These are phyloP conservation scores for Forpus xanthops DNA, from an alignment of 2,797 vertebrate genomes.

Conservation along the genomic window DNA sequence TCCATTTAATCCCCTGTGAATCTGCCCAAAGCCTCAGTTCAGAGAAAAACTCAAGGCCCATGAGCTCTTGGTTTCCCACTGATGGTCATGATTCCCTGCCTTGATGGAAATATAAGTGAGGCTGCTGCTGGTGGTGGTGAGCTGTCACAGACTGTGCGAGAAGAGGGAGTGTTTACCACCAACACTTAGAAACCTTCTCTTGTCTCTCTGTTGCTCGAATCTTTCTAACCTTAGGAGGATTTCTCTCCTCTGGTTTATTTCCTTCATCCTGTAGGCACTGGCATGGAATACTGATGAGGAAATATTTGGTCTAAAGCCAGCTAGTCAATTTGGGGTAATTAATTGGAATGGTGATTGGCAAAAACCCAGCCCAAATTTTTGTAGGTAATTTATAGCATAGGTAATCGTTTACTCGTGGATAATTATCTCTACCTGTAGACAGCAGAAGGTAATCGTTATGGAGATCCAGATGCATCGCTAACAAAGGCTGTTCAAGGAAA, in stretches of 20 bases:
- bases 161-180: accelerated
- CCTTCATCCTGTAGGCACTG: slow-evolving; percentile 8
- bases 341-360: slow-evolving; percentile 72
- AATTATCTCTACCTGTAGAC: slow-evolving; percentile 69
- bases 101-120: neutral
- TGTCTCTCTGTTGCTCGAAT: neutral
- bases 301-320: slow-evolving; percentile 64
- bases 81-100: accelerated
- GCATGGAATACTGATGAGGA: slow-evolving; percentile 62
- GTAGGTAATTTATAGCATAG: slow-evolving; percentile 70
- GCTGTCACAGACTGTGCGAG: neutral
- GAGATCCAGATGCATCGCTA: slow-evolving; percentile 43
- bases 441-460: slow-evolving; percentile 62
- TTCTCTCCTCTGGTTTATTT: slow-evolving; percentile 30
- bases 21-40: accelerated
- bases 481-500: slow-evolving; percentile 12
- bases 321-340: slow-evolving; percentile 71
- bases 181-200: neutral
- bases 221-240: slow-evolving; percentile 3
- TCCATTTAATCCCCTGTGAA: neutral
- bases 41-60: accelerated
- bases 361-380: slow-evolving; percentile 73
- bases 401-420: slow-evolving; percentile 63
- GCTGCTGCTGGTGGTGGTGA: neutral
- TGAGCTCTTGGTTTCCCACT: neutral